Evolutionary conservation across 2,888 invertebrate genomes (phyloP), one percentile per base, ranked within the genome.

Genomic region (Acronicta alni): DNA sequence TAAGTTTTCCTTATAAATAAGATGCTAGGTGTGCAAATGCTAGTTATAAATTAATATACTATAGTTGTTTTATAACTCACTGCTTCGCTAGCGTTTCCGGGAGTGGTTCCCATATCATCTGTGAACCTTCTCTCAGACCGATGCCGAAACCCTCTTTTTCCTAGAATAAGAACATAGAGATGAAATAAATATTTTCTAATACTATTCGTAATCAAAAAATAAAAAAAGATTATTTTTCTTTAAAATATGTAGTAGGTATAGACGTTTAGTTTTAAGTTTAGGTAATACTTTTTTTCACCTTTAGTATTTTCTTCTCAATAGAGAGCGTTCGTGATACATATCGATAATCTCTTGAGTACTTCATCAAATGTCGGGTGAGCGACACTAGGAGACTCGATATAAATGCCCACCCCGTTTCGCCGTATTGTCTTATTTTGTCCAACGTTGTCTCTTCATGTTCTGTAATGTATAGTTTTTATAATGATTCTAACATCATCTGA

Each of bases 261-360:
- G 14, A 4, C n/a, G 1, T 6, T 35, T n/a, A 35, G n/a, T 6
- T 7, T n/a, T 2, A n/a, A n/a, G n/a, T n/a, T 35, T 2, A 30
- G n/a, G 0, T 35, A n/a, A n/a, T 35, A n/a, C 6, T 4, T 35
- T 35, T 0, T 7, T 2, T 71, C 89, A 97, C 98, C 96, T 98
- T 99, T 2, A 99, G 91, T 56, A 96, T 92, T 88, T 97, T 97
- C 92, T 99, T 99, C 86, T 99, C 99, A 63, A 97, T 95, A 0
- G 97, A 96, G 54, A 99, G 95, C 26, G 98, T 97, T 74, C 96
- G 96, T 20, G 99, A 97, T 0, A 99, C 98, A 86, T 98, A 99
- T 83, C 99, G 96, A 91, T 99, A 99, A 89, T 99, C 99, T 54
- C 97, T 95, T 0, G 99, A 99, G 80, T 98, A 96, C 78, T 95